phyloP scores from a whole-genome alignment of 2,797 vertebrate species.

The Fringilla coelebs region DNA sequence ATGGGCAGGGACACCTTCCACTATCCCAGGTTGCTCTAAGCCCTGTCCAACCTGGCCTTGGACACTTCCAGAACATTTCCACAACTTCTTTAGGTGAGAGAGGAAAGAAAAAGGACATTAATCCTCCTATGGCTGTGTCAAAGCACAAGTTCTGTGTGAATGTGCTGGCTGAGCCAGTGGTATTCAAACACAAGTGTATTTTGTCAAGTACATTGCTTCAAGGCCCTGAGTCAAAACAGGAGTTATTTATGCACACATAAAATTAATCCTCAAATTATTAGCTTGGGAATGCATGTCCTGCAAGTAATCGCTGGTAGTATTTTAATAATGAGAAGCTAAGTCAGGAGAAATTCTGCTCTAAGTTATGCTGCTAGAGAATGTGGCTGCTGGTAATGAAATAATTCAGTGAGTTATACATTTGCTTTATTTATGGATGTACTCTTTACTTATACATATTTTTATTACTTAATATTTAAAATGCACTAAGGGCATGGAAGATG shows the following conservation, averaged over 20 bases:
- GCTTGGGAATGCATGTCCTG: conserved; percentile 17
- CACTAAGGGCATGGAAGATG: not conserved
- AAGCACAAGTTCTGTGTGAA: not conserved
- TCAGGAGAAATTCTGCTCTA: not conserved
- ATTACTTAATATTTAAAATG: conserved; percentile 71
- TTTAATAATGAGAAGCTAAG: conserved; percentile 9
- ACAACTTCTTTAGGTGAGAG: not conserved
- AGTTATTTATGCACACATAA: conserved; percentile 27
- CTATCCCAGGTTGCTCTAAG: not conserved
- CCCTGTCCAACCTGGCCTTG: not conserved
- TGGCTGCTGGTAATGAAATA: conserved; percentile 60
- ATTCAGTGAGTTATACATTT: conserved; percentile 40
- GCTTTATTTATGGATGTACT: conserved; percentile 62
- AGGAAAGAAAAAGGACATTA: not conserved
- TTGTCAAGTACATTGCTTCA: not conserved
- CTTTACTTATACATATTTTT: conserved; percentile 69
- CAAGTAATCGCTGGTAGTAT: not conserved
- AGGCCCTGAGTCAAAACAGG: not conserved
- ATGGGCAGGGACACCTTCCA: not conserved
- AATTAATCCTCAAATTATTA: conserved; percentile 43
- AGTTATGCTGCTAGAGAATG: not conserved
- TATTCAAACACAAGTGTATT: not conserved
- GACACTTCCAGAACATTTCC: not conserved
- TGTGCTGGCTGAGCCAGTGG: not conserved
- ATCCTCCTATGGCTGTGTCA: not conserved